phyloP scores from a whole-genome alignment of 2,113 vertebrate genomes.

The Lophura nycthemera region DNA sequence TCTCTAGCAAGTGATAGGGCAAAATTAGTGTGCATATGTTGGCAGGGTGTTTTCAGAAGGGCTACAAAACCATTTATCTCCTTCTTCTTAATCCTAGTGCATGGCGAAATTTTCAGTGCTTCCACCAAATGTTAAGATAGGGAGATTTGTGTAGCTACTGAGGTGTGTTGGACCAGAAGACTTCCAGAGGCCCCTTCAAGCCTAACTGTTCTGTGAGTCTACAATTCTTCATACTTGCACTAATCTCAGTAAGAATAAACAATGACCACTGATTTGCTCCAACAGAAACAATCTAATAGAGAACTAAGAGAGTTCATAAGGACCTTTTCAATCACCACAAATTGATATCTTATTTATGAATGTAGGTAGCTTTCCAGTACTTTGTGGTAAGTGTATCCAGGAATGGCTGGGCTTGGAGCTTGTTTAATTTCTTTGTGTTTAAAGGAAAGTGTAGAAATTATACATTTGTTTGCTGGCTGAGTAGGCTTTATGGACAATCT shows the following conservation, averaged over 20 bases:
- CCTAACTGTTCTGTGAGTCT: neutral
- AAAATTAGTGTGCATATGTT: neutral
- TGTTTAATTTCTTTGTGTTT: neutral
- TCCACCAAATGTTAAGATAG: neutral
- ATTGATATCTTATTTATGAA: neutral
- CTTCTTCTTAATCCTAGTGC: neutral
- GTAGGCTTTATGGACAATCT: neutral
- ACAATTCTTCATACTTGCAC: neutral
- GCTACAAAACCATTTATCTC: neutral
- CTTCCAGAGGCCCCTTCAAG: neutral
- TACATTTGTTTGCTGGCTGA: neutral
- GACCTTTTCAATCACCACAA: neutral
- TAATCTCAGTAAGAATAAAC: neutral
- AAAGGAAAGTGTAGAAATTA: neutral
- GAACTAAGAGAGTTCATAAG: neutral
- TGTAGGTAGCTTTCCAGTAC: neutral
- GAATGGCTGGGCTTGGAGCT: neutral
- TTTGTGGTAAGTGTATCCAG: neutral
- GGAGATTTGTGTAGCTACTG: neutral
- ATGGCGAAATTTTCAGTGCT: rapidly evolving
- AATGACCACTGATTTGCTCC: neutral
- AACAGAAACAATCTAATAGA: neutral
- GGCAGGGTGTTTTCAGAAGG: neutral
- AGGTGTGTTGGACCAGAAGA: neutral
- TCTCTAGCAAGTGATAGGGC: neutral